Base-by-base conservation (phyloP, 1,140 invertebrate genomes). In the Contarinia nasturtii region DNA sequence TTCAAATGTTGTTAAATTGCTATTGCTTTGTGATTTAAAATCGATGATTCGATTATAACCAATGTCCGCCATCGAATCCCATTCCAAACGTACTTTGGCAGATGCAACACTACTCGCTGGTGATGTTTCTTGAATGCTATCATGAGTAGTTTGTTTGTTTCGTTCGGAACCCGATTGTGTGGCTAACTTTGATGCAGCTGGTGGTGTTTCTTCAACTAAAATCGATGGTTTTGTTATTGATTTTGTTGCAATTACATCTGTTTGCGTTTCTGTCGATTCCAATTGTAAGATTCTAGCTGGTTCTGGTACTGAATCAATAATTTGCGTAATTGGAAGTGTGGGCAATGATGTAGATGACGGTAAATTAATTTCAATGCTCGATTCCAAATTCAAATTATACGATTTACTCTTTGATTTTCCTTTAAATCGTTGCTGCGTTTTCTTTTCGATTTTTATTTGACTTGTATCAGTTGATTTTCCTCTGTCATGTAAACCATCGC, bases 101-200 rank as follows among this genome's bases (percentile, higher is more conserved):
- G 43, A 44, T n/a, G 43, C 43, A 11, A 33, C 20, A 44, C 43
- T 44, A 15, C 43, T 44, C 21, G 43, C 43, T 27, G 27, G n/a
- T n/a, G 43, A 44, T 33, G 22, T 15, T 12, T n/a, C 7, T 44
- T 19, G 20, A n/a, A 11, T 33, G 7, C 8, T n/a, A n/a, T 14
- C 43, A 7, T 22, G 11, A n/a, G 27, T 20, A 20, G 15, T 12
- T 12, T 22, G 2, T 14, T 12, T 33, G 2, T 33, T 21, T 22
- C 4, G 18, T 43, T 18, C 11, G 5, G 2, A 7, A 5, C 7
- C n/a, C 17, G n/a, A 18, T 43, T 43, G 3, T 18, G 12, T 11
- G 10, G n/a, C 18, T 18, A n/a, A n/a, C n/a, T 18, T 43, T 43
- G 17, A 5, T 5, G 36, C 3, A n/a, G 12, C 5, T 5, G 36